phyloP scores from a whole-genome alignment of 2,888 invertebrate species.

The Meliscaeva auricollis region DNA sequence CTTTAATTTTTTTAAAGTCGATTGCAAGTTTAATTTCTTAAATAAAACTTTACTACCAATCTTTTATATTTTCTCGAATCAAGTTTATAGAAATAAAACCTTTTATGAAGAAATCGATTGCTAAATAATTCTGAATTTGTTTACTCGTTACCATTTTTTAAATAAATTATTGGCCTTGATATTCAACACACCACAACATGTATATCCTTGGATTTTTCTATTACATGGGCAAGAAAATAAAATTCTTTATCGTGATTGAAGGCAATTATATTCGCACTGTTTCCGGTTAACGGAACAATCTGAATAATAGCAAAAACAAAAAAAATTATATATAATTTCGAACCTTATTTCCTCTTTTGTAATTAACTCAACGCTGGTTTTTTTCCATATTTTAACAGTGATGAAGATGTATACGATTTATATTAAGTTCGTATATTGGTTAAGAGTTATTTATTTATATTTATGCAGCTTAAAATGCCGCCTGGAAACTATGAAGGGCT shows the following conservation, averaged over 20 bases:
- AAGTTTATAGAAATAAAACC: too few species aligned
- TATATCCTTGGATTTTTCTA: neutral
- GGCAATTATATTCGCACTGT: conserved; percentile 20
- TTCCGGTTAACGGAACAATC: conserved; percentile 27
- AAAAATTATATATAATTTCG: neutral
- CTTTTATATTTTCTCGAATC: too few species aligned
- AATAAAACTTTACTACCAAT: too few species aligned
- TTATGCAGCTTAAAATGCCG: too few species aligned
- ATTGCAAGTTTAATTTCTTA: too few species aligned
- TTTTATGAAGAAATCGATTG: too few species aligned
- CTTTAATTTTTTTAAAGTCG: too few species aligned
- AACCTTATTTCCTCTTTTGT: neutral
- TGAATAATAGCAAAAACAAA: conserved; percentile 1
- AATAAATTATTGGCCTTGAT: neutral
- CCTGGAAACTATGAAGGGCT: too few species aligned
- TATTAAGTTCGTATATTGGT: too few species aligned
- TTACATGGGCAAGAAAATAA: conserved; percentile 1
- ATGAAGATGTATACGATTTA: neutral
- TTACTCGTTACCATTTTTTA: too few species aligned
- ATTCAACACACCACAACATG: neutral
- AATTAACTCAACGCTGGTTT: neutral
- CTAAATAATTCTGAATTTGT: too few species aligned
- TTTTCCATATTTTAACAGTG: neutral
- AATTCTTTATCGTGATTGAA: conserved; percentile 19
- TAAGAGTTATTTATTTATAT: too few species aligned